phyloP scores from a whole-genome alignment of 2,113 vertebrate species.

The Pseudonaja textilis region DNA sequence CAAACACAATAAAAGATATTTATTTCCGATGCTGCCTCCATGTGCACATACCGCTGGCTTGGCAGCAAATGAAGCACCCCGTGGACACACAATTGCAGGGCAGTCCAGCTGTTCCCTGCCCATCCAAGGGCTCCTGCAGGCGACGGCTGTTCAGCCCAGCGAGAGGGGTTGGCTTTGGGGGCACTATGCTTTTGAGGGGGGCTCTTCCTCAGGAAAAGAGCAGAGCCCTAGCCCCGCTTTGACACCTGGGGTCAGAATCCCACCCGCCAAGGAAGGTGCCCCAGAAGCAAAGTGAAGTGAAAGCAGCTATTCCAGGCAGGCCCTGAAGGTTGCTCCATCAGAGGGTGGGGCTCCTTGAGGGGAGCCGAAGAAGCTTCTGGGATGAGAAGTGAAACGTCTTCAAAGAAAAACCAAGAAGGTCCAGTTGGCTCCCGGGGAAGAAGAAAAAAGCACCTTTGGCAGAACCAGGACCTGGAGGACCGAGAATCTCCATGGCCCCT shows the following conservation, averaged over 20 bases:
- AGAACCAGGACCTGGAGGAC: no score
- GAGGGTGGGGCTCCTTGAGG: no score
- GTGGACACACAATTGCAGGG: not conserved
- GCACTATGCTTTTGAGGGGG: not conserved
- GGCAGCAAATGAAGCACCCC: not conserved
- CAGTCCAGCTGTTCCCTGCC: not conserved
- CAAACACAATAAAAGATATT: slow-evolving; percentile 51
- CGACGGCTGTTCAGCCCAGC: not conserved
- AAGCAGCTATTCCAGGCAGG: not conserved
- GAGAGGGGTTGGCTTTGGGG: not conserved
- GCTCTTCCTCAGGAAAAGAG: slow-evolving; percentile 6
- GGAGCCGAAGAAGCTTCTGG: no score
- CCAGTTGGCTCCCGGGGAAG: no score
- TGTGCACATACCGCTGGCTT: not conserved
- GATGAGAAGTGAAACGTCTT: no score
- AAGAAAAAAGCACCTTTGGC: no score
- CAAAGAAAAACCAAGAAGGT: no score
- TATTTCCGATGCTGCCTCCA: slow-evolving; percentile 44
- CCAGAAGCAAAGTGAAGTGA: not conserved
- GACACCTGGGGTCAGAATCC: slow-evolving; percentile 7
- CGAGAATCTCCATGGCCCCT: no score
- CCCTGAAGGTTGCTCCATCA: not conserved
- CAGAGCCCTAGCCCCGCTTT: not conserved
- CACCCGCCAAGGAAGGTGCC: not conserved
- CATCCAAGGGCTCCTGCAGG: not conserved